A percentile compares a stretch with the other conserved stretches of the same genome.
These are phyloP conservation scores for Polyploca ridens DNA, from an alignment of 2,888 invertebrate species.

Conservation along the genomic window DNA sequence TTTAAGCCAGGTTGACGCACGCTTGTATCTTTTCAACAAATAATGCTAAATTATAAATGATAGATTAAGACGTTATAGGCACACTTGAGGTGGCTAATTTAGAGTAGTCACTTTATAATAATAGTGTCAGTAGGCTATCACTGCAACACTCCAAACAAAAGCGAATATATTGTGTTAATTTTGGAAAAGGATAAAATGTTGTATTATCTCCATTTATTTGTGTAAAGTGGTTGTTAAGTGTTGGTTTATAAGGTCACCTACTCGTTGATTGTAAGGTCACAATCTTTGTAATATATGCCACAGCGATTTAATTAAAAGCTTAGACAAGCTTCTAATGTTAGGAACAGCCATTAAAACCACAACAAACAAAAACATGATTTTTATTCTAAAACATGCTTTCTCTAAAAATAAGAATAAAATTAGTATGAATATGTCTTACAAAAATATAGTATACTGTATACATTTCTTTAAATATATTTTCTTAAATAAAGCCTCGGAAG, in stretches of 20 bases:
- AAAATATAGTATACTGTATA: conserved; percentile 54
- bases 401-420: conserved; percentile 56
- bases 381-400: conserved; percentile 79
- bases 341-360: conserved; percentile 79
- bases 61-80: neutral
- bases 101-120: conserved; percentile 43
- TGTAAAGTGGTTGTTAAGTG: neutral
- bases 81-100: conserved; percentile 21
- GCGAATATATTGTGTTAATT: conserved; percentile 46
- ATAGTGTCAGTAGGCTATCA: conserved; percentile 49
- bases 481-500: conserved; percentile 45
- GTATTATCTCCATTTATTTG: neutral
- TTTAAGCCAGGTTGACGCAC: too few species aligned
- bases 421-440: conserved; percentile 56
- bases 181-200: conserved; percentile 15
- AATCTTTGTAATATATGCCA: neutral
- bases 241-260: neutral
- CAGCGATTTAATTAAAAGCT: conserved; percentile 16
- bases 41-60: neutral
- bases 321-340: conserved; percentile 57
- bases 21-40: neutral
- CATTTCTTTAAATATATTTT: conserved; percentile 47
- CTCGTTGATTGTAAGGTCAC: neutral
- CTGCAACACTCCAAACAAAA: conserved; percentile 56
- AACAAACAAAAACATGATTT: conserved; percentile 78